phyloP scores from a whole-genome alignment of 1,140 invertebrate genomes.

The Diorhabda sublineata region DNA sequence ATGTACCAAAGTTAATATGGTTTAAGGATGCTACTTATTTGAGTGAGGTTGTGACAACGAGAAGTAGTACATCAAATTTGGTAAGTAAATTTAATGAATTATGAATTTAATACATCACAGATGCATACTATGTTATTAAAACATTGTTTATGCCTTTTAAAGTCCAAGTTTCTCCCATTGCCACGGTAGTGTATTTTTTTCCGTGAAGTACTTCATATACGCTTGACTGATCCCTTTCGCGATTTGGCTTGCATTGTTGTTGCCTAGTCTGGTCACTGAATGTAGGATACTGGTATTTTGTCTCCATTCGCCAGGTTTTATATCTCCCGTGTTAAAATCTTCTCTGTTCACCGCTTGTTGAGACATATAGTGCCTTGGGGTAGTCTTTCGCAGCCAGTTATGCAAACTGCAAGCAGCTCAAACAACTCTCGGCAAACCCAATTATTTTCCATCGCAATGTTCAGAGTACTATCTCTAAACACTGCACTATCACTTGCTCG shows the following conservation, averaged over 20 bases:
- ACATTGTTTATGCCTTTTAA: constrained; percentile 9
- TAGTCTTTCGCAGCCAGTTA: constrained; percentile 24
- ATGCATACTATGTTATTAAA: constrained; percentile 6
- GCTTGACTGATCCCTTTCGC: constrained; percentile 13
- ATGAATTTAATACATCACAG: constrained; percentile 1
- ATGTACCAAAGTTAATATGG: constrained; percentile 5
- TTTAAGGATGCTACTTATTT: constrained; percentile 14
- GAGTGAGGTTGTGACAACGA: constrained; percentile 8
- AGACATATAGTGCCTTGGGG: constrained; percentile 15
- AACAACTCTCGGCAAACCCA: constrained; percentile 8
- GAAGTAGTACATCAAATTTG: constrained; percentile 9
- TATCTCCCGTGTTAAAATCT: constrained; percentile 25
- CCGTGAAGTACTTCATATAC: constrained; percentile 5
- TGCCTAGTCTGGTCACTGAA: constrained; percentile 23
- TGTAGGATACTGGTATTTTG: constrained; percentile 14
- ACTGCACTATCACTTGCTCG: constrained; percentile 19
- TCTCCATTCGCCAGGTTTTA: constrained; percentile 22
- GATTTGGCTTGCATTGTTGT: constrained; percentile 15
- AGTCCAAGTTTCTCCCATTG: constrained; percentile 12
- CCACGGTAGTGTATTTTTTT: constrained; percentile 7
- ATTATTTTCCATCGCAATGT: constrained; percentile 26
- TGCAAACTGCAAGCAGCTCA: constrained; percentile 18
- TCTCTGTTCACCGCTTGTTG: constrained; percentile 18
- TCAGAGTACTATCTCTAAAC: constrained; percentile 31
- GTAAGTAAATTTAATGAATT: constrained; percentile 14